phyloP scores from a whole-genome alignment of 1,140 invertebrate species.

The Atta cephalotes region DNA sequence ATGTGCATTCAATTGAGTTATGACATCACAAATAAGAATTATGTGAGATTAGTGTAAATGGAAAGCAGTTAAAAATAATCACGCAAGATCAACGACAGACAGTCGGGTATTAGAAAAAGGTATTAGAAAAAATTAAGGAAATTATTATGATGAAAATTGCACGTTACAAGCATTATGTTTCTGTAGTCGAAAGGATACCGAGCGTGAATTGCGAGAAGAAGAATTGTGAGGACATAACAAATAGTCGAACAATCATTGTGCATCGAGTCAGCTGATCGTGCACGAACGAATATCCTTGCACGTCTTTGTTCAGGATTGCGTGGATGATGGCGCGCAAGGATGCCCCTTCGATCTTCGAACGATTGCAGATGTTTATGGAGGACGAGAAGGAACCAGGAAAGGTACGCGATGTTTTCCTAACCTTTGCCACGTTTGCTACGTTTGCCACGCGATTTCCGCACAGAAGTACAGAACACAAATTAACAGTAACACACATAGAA shows the following conservation, averaged over 20 bases:
- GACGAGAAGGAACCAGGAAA: slow-evolving; percentile 83
- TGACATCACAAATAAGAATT: no score
- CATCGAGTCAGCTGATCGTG: neutral
- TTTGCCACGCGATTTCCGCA: no score
- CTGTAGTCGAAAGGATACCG: neutral
- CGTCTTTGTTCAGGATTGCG: neutral
- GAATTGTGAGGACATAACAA: neutral
- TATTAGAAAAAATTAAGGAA: no score
- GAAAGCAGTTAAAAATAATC: no score
- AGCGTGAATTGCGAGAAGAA: neutral
- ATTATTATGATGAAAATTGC: no score
- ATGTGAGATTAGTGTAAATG: no score
- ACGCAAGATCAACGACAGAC: no score
- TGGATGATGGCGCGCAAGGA: slow-evolving; percentile 53
- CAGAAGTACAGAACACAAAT: no score
- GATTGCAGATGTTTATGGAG: slow-evolving; percentile 82
- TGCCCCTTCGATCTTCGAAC: slow-evolving; percentile 75
- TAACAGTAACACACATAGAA: no score
- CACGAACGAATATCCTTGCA: slow-evolving; percentile 1
- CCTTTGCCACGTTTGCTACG: neutral
- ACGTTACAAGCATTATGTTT: neutral
- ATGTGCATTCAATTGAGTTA: no score
- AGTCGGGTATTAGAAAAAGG: no score
- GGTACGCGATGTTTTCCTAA: slow-evolving; percentile 76
- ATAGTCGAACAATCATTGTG: neutral